Base-by-base conservation (phyloP, 2,113 vertebrate genomes). In the Ploceus nigricollis region DNA sequence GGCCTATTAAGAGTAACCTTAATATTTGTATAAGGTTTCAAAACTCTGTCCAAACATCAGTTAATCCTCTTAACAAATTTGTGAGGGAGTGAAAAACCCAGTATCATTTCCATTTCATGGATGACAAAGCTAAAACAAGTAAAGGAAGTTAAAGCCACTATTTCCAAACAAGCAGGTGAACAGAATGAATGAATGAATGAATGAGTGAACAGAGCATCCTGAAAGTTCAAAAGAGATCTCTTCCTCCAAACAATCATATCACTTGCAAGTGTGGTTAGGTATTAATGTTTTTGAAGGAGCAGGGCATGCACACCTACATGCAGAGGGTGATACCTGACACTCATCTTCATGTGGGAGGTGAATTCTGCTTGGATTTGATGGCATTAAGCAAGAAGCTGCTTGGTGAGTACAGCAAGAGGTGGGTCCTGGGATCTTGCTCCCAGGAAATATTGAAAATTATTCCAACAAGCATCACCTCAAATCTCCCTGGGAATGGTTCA, bases 11-110 rank as follows among this genome's bases (percentile, higher is more conserved):
- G 27, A 54, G 39, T 78, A 89, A 90, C 88, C 82, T 94, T 89
- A 83, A 73, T 81, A 90, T 95, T 92, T 94, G 72, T 3, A 20
- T 44, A 81, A 71, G 22, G 47, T 60, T 92, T 86, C 69, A 81
- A 82, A 95, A 80, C 47, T 33, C 71, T 78, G 14, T 39, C 31
- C 76, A 95, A 96, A 89, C 72, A 93, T 20, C 69, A 61, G 47
- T 80, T 94, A 94, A 92, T 68, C 76, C 82, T 86, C 69, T 89
- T 83, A 57, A 88, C n/a, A 88, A 89, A 89, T 86, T 4, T 71
- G 58, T 44, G 42, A 68, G 51, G n/a, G n/a, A n/a, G n/a, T n/a
- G n/a, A n/a, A n/a, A n/a, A n/a, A n/a, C n/a, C n/a, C n/a, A n/a
- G n/a, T n/a, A 77, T 47, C 5, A 56, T 82, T 92, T 66, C 53